These are phyloP conservation scores for Lasioglossum albipes DNA, from an alignment of 1,140 invertebrate species.

Conservation along the genomic window DNA sequence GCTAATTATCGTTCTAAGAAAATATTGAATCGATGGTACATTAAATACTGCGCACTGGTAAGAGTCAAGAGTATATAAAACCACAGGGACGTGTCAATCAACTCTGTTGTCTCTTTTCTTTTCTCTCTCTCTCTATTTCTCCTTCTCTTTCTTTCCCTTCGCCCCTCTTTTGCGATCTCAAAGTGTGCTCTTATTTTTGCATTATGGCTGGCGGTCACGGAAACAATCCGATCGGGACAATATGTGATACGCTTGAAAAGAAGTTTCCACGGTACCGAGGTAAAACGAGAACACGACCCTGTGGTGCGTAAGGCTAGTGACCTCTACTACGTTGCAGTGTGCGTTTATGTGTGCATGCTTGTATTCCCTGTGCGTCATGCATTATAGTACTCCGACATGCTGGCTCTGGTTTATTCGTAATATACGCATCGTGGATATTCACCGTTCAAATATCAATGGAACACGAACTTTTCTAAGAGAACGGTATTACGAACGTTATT, in stretches of 20 bases:
- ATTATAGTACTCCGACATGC: constrained; percentile 24
- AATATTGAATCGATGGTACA: constrained; percentile 3
- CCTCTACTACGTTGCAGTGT: constrained; percentile 48
- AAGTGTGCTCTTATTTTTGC: constrained; percentile 20
- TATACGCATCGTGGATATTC: not conserved
- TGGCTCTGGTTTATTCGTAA: constrained; percentile 16
- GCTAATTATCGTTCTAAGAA: not conserved
- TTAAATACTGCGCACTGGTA: constrained; percentile 22
- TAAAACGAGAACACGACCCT: constrained; percentile 51
- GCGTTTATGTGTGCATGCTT: constrained; percentile 18
- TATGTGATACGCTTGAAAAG: constrained; percentile 21
- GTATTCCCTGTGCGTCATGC: constrained; percentile 28
- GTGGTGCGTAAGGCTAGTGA: constrained; percentile 57
- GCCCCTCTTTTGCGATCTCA: not conserved
- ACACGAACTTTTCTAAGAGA: not conserved
- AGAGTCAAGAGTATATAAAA: constrained; percentile 18
- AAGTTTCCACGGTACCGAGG: constrained; percentile 34
- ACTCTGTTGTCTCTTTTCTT: constrained; percentile 25
- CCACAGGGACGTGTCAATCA: constrained; percentile 41
- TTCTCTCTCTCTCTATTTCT: not conserved
- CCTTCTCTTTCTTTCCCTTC: not conserved
- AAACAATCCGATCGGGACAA: constrained; percentile 16
- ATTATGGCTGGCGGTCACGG: constrained; percentile 29
- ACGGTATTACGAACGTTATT: no score
- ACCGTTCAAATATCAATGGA: not conserved